These are phyloP conservation scores for Chaenocephalus aceratus DNA, from an alignment of 2,113 vertebrate species.

Conservation along the genomic window DNA sequence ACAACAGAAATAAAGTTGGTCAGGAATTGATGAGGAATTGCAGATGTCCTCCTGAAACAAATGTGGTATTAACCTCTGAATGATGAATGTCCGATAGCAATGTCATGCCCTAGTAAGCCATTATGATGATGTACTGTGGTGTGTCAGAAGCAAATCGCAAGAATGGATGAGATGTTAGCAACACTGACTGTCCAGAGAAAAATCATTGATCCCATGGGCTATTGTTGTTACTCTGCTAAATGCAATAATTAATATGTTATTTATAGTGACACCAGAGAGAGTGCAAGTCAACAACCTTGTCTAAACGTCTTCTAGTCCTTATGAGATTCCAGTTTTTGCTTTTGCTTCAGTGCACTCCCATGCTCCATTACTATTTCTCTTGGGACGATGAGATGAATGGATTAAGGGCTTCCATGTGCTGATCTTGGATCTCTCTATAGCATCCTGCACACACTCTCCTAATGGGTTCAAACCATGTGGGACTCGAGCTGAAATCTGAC, in stretches of 20 bases:
- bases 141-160: constrained; percentile 54
- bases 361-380: constrained; percentile 26
- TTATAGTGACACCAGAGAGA: constrained; percentile 38
- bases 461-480: constrained; percentile 51
- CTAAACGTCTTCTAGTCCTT: constrained; percentile 33
- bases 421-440: constrained; percentile 23
- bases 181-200: constrained; percentile 35
- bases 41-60: constrained; percentile 54
- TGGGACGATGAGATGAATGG: constrained; percentile 45
- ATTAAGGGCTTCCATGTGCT: constrained; percentile 48
- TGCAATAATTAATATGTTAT: constrained; percentile 50
- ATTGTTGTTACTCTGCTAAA: constrained; percentile 48
- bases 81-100: constrained; percentile 64
- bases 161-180: constrained; percentile 42
- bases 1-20: constrained; percentile 49
- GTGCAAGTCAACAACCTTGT: constrained; percentile 39
- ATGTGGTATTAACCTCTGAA: constrained; percentile 56
- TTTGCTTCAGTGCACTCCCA: constrained; percentile 1
- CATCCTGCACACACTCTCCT: constrained; percentile 30
- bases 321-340: constrained; percentile 36
- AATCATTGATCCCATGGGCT: constrained; percentile 46
- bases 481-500: constrained; percentile 38
- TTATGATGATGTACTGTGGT: constrained; percentile 58
- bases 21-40: constrained; percentile 59
- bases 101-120: constrained; percentile 59